Evolutionary conservation across 2,888 invertebrate species (phyloP).

Genomic region (Spodoptera picta): DNA sequence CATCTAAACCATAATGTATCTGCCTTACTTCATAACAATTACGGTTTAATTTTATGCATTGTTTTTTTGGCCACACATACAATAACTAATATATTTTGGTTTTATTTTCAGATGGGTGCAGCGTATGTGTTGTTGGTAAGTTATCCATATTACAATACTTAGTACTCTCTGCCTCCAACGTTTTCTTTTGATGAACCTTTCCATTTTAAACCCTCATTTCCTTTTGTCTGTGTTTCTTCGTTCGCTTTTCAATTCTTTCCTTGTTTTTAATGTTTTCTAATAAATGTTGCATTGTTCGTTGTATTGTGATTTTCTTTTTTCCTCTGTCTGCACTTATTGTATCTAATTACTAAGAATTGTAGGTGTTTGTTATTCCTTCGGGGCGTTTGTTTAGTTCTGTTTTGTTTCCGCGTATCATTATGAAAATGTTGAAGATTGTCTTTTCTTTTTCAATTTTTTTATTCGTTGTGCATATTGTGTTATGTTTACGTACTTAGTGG

Average conservation of each 20-base stretch:
- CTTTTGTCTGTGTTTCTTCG: slow-evolving; percentile 39
- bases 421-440: neutral
- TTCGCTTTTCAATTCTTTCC: slow-evolving; percentile 37
- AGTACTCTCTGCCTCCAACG: slow-evolving; percentile 17
- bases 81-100: slow-evolving; percentile 20
- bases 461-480: neutral
- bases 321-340: slow-evolving; percentile 32
- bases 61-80: no score
- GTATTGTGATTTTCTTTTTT: slow-evolving; percentile 37
- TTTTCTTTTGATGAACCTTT: slow-evolving; percentile 38
- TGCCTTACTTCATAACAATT: no score
- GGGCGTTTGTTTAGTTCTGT: slow-evolving; percentile 6
- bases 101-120: slow-evolving; percentile 55
- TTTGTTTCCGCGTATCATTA: slow-evolving; percentile 3
- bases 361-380: slow-evolving; percentile 22
- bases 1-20: no score
- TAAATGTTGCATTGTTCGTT: slow-evolving; percentile 45
- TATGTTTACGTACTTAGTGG: neutral
- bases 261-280: slow-evolving; percentile 52
- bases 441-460: neutral
- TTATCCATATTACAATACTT: slow-evolving; percentile 32
- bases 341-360: slow-evolving; percentile 37
- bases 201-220: slow-evolving; percentile 48
- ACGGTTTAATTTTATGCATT: no score
- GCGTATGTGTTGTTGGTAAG: slow-evolving; percentile 45